Base-by-base conservation (phyloP, 92 coral and sea anemone genomes). In the Plumapathes pennacea region DNA sequence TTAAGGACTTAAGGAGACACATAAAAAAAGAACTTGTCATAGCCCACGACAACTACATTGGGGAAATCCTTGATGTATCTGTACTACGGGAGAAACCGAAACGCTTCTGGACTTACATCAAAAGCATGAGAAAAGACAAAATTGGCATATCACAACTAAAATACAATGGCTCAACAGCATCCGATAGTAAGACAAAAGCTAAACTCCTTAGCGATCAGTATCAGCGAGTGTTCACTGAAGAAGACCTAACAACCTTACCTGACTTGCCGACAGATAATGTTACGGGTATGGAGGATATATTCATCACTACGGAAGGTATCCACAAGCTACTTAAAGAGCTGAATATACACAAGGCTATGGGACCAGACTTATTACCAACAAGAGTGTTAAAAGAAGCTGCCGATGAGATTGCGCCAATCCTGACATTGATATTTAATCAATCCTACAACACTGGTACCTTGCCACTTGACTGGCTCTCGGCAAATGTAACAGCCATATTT, bases 331-430 rank as follows among this genome's bases (percentile, higher is more conserved):
- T 60, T 39, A 15, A 24, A 10, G 44, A 43, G 52, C 31, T 60
- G 30, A 58, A 58, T 40, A 17, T 12, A 40, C 38, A 25, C 19
- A 42, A 60, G 38, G 68, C 68, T 40, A 41, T 30, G 40, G 68
- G 68, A 33, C 68, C 68, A 12, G 55, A 60, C 38, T 37, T 60
- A 32, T 40, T 60, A 40, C 36, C 68, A 17, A 60, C 68, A 60
- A 60, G 68, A 60, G 55, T 60, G 9, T 46, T 60, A 60, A 60
- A 60, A 53, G 55, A 60, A 44, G 67, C 67, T 23, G 57, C 54
- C 25, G 44, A n/a, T 26, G 56, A 60, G 15, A 13, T 60, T 27
- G 68, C 68, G 1, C 68, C 68, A 10, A 28, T 60, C 27, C 55
- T 40, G 25, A 53, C 68, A 23, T 40, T 60, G 10, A 50, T 50